Base-by-base conservation (phyloP, 2,113 vertebrate genomes). In the Xiphorhynchus elegans region DNA sequence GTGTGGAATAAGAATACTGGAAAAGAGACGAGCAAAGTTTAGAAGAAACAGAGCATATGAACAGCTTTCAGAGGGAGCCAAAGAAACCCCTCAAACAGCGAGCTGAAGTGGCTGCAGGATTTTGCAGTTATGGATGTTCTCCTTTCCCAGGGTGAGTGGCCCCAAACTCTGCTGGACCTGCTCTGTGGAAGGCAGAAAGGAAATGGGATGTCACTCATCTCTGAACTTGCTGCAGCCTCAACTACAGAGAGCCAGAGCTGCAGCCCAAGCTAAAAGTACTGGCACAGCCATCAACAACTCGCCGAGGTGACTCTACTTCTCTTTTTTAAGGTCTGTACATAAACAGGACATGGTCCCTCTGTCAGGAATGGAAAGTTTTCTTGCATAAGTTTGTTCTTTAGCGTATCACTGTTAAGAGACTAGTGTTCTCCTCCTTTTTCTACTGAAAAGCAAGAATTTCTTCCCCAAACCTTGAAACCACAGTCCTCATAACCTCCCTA, bases 171-270 rank as follows among this genome's bases (percentile, higher is more conserved):
- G 8, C 47, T 55, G 50, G 46, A 72, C 15, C 20, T 21, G 17
- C 16, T 8, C 29, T 19, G 4, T 0, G 5, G 20, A n/a, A 76
- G 58, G 39, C 8, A 53, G 13, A 37, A 68, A n/a, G 1, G 2
- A 39, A 31, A 49, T 8, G 26, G 4, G 14, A 28, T 42, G 16
- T 31, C 39, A 55, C 21, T 8, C 2, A 1, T 7, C 19, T 42
- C 40, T 14, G 46, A 66, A 10, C 17, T 50, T 55, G 8, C 14
- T 35, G 35, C 10, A 58, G 35, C 46, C 44, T 83, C 13, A 56
- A n/a, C 9, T 52, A 19, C 28, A 39, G 33, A 64, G 55, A 29
- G 11, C 33, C 21, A 40, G 46, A 78, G 18, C 5, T 21, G 42
- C 46, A 58, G 33, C 9, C 1, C 1, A 77, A 53, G 49, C 16